phyloP scores from a whole-genome alignment of 1,140 invertebrate species.

The Dysdera silvatica region DNA sequence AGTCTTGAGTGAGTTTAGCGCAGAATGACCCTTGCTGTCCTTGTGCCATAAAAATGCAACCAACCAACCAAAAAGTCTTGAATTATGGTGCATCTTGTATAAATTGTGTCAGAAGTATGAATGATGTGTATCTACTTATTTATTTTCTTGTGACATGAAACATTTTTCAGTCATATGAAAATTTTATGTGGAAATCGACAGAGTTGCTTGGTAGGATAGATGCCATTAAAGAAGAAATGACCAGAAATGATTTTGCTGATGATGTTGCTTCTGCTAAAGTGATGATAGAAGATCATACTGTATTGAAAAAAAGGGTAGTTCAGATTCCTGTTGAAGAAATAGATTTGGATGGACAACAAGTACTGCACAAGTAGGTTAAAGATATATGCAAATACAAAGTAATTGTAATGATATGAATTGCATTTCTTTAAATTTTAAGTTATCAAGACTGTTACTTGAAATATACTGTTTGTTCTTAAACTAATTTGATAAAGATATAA shows the following conservation, averaged over 20 bases:
- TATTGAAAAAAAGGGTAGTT: constrained; percentile 87
- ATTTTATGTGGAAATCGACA: constrained; percentile 87
- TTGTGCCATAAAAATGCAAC: too few relatives aligned
- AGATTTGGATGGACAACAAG: constrained; percentile 60
- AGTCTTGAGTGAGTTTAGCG: too few relatives aligned
- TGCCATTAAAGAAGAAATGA: constrained; percentile 68
- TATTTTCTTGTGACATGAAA: too few relatives aligned
- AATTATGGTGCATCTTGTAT: too few relatives aligned
- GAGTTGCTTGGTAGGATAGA: constrained; percentile 86
- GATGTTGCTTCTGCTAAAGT: constrained; percentile 82
- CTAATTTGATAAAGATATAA: too few relatives aligned
- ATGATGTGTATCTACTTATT: too few relatives aligned
- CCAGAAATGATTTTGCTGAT: constrained; percentile 80
- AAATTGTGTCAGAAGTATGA: too few relatives aligned
- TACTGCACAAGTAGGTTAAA: constrained; percentile 53
- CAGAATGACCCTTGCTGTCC: too few relatives aligned
- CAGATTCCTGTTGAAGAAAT: constrained; percentile 89
- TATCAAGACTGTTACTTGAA: background rate
- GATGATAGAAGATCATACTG: constrained; percentile 83
- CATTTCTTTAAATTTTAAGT: background rate
- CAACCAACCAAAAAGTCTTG: too few relatives aligned
- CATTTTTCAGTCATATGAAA: constrained; percentile 64
- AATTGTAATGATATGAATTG: background rate
- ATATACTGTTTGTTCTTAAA: constrained; percentile 5
- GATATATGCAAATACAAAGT: constrained; percentile 9